Base-by-base conservation (phyloP, 2,113 vertebrate genomes). In the Dasypus novemcinctus region DNA sequence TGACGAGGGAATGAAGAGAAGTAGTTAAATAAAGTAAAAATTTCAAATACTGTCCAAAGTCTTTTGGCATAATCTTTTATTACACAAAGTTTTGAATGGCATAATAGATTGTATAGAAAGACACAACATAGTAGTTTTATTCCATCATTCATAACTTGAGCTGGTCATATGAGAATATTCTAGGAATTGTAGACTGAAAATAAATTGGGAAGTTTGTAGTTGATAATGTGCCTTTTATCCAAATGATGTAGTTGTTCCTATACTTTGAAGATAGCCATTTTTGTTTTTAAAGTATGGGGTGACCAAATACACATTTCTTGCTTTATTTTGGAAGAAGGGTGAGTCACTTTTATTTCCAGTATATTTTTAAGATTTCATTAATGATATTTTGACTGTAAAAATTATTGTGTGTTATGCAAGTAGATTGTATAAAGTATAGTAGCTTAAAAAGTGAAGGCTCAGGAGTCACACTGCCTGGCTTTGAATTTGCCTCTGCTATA, bases 171-270 rank as follows among this genome's bases (percentile, higher is more conserved):
- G 49, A 88, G 90, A 87, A 81, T 33, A 64, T 87, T 63, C 5
- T 83, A 68, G 91, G 91, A 86, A 76, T n/a, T 87, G 89, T 90
- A 75, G 78, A 68, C 33, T 84, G 72, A 93, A 95, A 92, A 57
- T 92, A 74, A 74, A 72, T 79, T 46, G n/a, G 7, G 36, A 52
- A 54, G 72, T 90, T 81, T 88, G 38, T 94, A 68, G 64, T 66
- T 63, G 41, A 36, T 78, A 59, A 91, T 43, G 95, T 94, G 54
- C n/a, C 27, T 74, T 92, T 76, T 33, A 25, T 64, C 33, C 59
- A 93, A 13, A 74, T 38, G 7, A 41, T 78, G 23, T n/a, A n/a
- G n/a, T 46, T 71, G 61, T 21, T 59, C 38, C n/a, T 82, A 71
- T 7, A 69, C 21, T 78, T 2, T 75, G 83, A 88, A 27, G n/a